phyloP scores from a whole-genome alignment of 2,797 vertebrate species.

The Fundulus diaphanus region DNA sequence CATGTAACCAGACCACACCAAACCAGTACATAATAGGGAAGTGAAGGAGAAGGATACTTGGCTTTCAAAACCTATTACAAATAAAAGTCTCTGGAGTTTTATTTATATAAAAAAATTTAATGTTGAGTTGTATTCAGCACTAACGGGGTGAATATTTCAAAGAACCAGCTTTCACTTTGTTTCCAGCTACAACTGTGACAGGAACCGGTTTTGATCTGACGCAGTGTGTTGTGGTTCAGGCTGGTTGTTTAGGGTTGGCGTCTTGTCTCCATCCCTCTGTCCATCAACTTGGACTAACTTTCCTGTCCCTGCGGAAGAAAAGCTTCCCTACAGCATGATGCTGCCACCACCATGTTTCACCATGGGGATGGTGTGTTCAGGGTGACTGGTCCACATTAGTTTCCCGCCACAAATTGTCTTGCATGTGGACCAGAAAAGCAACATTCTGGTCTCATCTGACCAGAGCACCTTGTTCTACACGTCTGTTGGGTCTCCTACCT shows the following conservation, averaged over 20 bases:
- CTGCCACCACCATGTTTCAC: not conserved
- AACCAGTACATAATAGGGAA: not conserved
- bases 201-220: not conserved
- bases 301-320: not conserved
- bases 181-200: not conserved
- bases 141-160: not conserved
- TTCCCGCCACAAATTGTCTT: not conserved
- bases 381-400: not conserved
- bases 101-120: not conserved
- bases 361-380: not conserved
- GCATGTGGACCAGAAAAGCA: not conserved
- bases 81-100: not conserved
- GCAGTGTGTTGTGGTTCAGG: not conserved
- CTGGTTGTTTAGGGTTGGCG: not conserved
- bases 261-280: not conserved
- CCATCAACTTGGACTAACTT: not conserved
- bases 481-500: not conserved
- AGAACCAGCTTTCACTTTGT: not conserved
- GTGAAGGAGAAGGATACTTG: not conserved
- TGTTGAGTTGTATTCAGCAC: not conserved
- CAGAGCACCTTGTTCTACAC: not conserved
- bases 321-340: not conserved
- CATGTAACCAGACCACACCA: not conserved
- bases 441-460: too few relatives aligned
- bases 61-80: not conserved